phyloP scores from a whole-genome alignment of 64 coral and sea anemone species.

The Montipora cactus region DNA sequence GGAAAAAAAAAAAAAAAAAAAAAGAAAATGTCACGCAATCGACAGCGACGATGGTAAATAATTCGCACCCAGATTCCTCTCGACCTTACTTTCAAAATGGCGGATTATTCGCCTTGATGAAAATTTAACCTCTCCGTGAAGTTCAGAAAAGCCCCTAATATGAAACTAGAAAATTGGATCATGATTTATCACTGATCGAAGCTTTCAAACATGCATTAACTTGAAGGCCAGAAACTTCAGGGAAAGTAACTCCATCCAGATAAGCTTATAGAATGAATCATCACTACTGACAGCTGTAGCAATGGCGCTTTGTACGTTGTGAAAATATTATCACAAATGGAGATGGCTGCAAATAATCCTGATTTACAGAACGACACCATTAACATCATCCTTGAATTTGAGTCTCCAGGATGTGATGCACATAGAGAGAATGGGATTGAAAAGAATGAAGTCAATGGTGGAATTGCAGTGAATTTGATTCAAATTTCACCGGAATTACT shows the following conservation, averaged over 20 bases:
- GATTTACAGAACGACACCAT: not conserved
- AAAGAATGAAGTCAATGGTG: not conserved
- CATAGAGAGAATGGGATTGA: not conserved
- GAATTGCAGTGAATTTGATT: not conserved
- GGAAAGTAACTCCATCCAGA: too few relatives aligned
- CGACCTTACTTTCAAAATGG: not conserved
- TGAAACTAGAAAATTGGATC: too few relatives aligned
- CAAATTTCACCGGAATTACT: not conserved
- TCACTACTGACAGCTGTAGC: not conserved
- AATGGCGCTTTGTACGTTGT: not conserved
- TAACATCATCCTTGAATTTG: constrained; percentile 13
- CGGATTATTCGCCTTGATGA: not conserved
- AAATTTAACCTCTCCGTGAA: too few relatives aligned
- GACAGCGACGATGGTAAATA: too few relatives aligned
- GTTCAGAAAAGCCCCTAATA: too few relatives aligned
- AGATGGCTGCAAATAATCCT: not conserved
- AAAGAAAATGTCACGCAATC: too few relatives aligned
- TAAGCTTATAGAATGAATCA: not conserved
- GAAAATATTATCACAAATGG: not conserved
- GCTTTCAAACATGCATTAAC: too few relatives aligned
- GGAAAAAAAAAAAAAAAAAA: too few relatives aligned
- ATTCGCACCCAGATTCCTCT: not conserved
- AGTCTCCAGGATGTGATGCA: not conserved
- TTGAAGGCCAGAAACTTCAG: too few relatives aligned
- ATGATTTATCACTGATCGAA: too few relatives aligned